A percentile compares a stretch with the other conserved stretches of the same genome.
These are phyloP conservation scores for Gadus macrocephalus DNA, from an alignment of 2,113 vertebrate genomes.

Conservation along the genomic window DNA sequence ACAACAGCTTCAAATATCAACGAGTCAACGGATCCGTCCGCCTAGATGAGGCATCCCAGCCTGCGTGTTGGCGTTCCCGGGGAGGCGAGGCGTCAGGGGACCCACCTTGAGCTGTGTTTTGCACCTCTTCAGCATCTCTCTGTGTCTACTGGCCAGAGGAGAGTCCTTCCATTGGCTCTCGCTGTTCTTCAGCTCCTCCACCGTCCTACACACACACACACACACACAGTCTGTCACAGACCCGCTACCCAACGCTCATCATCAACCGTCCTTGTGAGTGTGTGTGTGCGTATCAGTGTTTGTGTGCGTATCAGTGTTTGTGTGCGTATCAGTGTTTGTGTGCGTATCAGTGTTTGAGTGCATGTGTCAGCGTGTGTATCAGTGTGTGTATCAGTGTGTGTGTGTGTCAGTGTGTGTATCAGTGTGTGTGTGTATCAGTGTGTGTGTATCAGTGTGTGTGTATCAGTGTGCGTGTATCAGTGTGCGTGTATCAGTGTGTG, in stretches of 20 bases:
- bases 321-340: not conserved
- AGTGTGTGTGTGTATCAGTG: too few species aligned
- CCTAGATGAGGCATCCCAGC: too few species aligned
- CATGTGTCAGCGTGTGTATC: too few species aligned
- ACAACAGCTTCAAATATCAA: too few species aligned
- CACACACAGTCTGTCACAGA: not conserved
- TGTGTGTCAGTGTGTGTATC: too few species aligned
- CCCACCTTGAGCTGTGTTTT: conserved; percentile 97
- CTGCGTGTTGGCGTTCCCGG: not conserved
- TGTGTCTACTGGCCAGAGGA: conserved; percentile 87
- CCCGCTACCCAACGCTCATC: not conserved
- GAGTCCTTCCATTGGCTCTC: conserved; percentile 98
- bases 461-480: too few species aligned
- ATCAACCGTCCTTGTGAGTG: not conserved
- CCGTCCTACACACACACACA: conserved; percentile 76
- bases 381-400: too few species aligned
- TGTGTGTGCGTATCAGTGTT: not conserved
- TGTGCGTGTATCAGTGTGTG: too few species aligned
- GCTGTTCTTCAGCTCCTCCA: conserved; percentile 97
- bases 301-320: not conserved
- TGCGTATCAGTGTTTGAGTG: not conserved
- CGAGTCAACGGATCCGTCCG: too few species aligned
- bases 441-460: too few species aligned
- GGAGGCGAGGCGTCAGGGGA: conserved; percentile 13
- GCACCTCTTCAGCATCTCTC: conserved; percentile 97